These are phyloP conservation scores for Pandemis heparana DNA, from an alignment of 2,888 invertebrate genomes.

Conservation along the genomic window DNA sequence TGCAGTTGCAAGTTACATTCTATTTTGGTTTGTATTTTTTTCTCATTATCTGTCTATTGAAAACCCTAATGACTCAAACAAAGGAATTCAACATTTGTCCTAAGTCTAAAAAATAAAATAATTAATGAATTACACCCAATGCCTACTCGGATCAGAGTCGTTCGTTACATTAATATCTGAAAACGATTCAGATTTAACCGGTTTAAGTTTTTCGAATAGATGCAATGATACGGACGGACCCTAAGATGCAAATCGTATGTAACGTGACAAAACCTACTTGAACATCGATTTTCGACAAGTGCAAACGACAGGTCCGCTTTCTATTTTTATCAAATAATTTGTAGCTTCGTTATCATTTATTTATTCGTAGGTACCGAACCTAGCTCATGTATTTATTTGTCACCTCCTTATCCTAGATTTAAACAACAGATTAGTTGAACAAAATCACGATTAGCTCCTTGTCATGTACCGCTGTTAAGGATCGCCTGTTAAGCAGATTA, in stretches of 20 bases:
- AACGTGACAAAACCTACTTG: neutral
- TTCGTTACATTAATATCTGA: no score
- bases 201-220: no score
- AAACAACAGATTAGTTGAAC: constrained; percentile 28
- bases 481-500: constrained; percentile 9
- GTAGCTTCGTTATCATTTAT: constrained; percentile 15
- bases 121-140: neutral
- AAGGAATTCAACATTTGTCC: constrained; percentile 82
- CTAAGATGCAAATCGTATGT: neutral
- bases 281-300: neutral
- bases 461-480: constrained; percentile 24
- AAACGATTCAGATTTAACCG: no score
- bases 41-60: constrained; percentile 48
- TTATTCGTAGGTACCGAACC: neutral
- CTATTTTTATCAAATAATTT: neutral
- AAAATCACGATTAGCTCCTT: constrained; percentile 38
- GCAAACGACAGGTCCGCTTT: constrained; percentile 5
- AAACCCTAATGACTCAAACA: constrained; percentile 42
- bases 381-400: neutral
- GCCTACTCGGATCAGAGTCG: neutral
- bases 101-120: constrained; percentile 18
- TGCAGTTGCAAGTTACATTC: constrained; percentile 33
- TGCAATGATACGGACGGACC: neutral
- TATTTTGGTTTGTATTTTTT: constrained; percentile 12
- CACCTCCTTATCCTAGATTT: constrained; percentile 26